A percentile compares a stretch with the other conserved stretches of the same genome.
These are phyloP conservation scores for Parambassis ranga DNA, from an alignment of 2,797 vertebrate species.

Conservation along the genomic window DNA sequence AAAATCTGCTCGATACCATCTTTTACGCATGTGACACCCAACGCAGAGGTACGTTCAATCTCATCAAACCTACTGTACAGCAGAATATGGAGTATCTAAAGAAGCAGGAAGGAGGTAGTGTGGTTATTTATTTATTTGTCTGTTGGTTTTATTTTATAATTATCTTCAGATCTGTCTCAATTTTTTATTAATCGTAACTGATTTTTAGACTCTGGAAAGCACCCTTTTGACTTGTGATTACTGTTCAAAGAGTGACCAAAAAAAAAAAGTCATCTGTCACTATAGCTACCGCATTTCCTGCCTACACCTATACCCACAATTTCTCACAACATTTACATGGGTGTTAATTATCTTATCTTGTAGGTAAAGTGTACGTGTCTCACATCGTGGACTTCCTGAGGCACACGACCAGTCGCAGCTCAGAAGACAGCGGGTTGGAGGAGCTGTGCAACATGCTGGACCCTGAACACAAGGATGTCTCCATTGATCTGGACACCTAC, in stretches of 20 bases:
- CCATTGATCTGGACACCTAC: conserved; percentile 87
- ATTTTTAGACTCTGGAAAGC: too few relatives aligned
- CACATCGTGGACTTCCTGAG: conserved; percentile 88
- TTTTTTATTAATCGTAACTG: too few relatives aligned
- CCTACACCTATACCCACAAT: conserved; percentile 3
- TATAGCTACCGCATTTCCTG: conserved; percentile 24
- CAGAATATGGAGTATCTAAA: too few relatives aligned
- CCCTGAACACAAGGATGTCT: conserved; percentile 85
- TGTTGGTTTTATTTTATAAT: too few relatives aligned
- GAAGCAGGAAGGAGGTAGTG: too few relatives aligned
- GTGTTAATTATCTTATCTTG: background rate
- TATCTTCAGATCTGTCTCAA: too few relatives aligned
- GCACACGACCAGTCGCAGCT: conserved; percentile 81
- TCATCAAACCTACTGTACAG: background rate
- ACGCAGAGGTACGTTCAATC: conserved; percentile 80
- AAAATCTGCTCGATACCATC: conserved; percentile 86
- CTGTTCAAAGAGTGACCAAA: too few relatives aligned
- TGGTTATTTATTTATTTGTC: too few relatives aligned
- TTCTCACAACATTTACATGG: background rate
- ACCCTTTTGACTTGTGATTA: too few relatives aligned
- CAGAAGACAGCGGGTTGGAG: conserved; percentile 85
- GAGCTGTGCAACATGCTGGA: conserved; percentile 90
- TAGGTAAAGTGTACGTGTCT: conserved; percentile 88
- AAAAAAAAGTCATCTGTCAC: background rate
- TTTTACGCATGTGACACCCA: conserved; percentile 85